Percentiles rank a stretch among this genome's conserved stretches.
Evolutionary conservation across 2,888 invertebrate genomes (phyloP).

Genomic region (Drosophila putrida): DNA sequence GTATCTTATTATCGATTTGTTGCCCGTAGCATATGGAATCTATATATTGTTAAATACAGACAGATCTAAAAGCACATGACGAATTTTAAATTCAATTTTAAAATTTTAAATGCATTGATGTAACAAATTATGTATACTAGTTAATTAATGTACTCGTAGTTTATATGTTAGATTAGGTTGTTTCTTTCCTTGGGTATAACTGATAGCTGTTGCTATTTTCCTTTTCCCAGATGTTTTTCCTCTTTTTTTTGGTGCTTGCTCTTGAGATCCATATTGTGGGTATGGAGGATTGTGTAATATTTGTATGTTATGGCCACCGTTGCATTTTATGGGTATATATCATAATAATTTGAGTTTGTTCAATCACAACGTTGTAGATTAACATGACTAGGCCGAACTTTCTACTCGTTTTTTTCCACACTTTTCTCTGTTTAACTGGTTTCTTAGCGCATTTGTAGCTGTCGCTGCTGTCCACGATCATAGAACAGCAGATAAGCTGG

Average conservation of each 20-base stretch:
- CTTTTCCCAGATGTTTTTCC: not conserved
- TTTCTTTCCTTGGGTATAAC: slow-evolving; percentile 6
- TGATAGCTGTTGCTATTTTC: slow-evolving; percentile 1
- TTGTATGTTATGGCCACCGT: slow-evolving; percentile 46
- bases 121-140: slow-evolving; percentile 54
- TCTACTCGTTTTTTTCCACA: not conserved
- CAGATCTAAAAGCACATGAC: slow-evolving; percentile 70
- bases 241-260: slow-evolving; percentile 52
- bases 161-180: slow-evolving; percentile 10
- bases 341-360: slow-evolving; percentile 20
- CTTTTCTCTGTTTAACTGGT: not conserved
- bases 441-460: slow-evolving; percentile 44
- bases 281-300: not conserved
- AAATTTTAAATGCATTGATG: slow-evolving; percentile 71
- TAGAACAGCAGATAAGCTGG: slow-evolving; percentile 98
- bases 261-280: slow-evolving; percentile 39
- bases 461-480: slow-evolving; percentile 87
- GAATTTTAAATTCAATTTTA: slow-evolving; percentile 69
- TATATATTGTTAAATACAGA: slow-evolving; percentile 60
- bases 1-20: slow-evolving; percentile 34
- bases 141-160: slow-evolving; percentile 13
- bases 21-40: slow-evolving; percentile 31
- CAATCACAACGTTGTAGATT: slow-evolving; percentile 46
- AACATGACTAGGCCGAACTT: slow-evolving; percentile 57
- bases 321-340: slow-evolving; percentile 17